Conservation (phyloP, 2,113 vertebrate species). For the Murina feae region DNA sequence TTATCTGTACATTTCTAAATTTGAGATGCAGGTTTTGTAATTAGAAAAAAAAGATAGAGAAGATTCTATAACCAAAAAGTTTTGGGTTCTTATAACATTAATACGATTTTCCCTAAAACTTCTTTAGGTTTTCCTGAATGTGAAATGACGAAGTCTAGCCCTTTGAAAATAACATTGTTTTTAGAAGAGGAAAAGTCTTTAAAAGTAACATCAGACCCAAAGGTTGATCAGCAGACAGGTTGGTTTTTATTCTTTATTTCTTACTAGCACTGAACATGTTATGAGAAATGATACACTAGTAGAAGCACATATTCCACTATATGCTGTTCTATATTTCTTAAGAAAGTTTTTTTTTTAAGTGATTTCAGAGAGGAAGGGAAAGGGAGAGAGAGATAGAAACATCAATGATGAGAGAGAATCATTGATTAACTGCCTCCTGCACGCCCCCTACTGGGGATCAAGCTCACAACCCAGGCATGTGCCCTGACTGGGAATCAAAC, state of each 20-base stretch:
- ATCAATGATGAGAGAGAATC: no score
- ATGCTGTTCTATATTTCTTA: not conserved
- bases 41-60: not conserved
- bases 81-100: not conserved
- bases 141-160: conserved; percentile 73
- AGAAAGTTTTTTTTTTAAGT: no score
- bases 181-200: conserved; percentile 73
- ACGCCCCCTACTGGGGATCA: no score
- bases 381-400: no score
- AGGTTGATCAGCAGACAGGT: conserved; percentile 72
- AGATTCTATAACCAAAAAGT: not conserved
- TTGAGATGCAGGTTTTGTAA: not conserved
- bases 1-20: not conserved
- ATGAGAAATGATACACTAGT: not conserved
- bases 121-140: conserved; percentile 67
- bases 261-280: not conserved
- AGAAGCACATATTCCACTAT: not conserved
- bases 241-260: conserved; percentile 58
- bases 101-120: conserved; percentile 20
- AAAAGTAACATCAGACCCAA: conserved; percentile 50
- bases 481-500: no score
- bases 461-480: no score
- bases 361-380: no score
- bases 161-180: conserved; percentile 69
- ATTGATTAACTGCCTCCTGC: no score